Percentiles rank a stretch among this genome's conserved stretches.
Evolutionary conservation across 2,888 invertebrate species (phyloP).

Genomic region (Danaus chrysippus): DNA sequence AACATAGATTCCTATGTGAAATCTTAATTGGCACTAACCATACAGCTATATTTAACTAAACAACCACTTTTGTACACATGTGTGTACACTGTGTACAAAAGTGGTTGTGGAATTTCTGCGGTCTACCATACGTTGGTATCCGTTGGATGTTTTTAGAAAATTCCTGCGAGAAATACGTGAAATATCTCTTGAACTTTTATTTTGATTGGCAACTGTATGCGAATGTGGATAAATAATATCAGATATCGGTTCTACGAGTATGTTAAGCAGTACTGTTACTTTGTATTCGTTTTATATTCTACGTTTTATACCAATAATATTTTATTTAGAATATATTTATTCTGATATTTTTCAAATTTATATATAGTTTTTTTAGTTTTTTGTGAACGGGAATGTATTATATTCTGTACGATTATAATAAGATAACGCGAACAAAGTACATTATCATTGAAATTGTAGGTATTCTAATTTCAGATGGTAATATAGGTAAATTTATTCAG

Average conservation of each 20-base stretch:
- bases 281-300: too few relatives aligned
- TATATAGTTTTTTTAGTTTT: too few relatives aligned
- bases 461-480: too few relatives aligned
- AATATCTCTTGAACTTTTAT: neutral
- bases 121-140: neutral
- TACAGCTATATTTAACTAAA: neutral
- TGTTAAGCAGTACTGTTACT: neutral
- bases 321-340: too few relatives aligned
- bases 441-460: too few relatives aligned
- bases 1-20: too few relatives aligned
- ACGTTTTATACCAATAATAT: too few relatives aligned
- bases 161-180: slow-evolving; percentile 1
- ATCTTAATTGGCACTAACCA: neutral
- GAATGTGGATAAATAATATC: neutral
- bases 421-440: too few relatives aligned
- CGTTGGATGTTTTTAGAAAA: neutral
- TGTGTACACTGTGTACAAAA: neutral
- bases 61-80: neutral
- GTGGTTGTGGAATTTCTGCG: neutral
- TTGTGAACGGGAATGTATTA: too few relatives aligned
- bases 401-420: too few relatives aligned
- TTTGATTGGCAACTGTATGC: neutral
- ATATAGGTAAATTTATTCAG: neutral
- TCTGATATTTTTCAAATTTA: too few relatives aligned
- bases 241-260: neutral